Evolutionary conservation across 2,888 invertebrate species (phyloP), one percentile per base, ranked within the genome.

Genomic region (Keiferia lycopersicella): DNA sequence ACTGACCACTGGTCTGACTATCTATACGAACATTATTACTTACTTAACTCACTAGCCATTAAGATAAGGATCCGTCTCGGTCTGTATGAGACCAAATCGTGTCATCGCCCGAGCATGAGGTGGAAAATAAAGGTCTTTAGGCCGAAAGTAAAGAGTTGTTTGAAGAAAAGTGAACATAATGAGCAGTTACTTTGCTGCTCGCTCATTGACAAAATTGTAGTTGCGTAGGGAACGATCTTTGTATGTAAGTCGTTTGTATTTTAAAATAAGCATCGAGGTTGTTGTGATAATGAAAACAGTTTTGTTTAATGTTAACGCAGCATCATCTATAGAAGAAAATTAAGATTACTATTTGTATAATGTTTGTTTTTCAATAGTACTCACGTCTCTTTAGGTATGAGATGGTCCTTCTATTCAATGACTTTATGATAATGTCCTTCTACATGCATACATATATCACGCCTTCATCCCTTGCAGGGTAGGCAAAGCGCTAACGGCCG

Each of bases 1-100:
- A 8, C 34, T 41, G 41, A n/a, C 45, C n/a, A 45, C 45, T 45
- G 7, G 45, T n/a, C 16, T 16, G 3, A 45, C 3, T 45, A 16
- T 51, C 4, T 16, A 16, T 22, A 12, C 1, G 8, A 51, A 22
- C 10, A 34, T 34, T 34, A n/a, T 16, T 34, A 56, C 56, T 30
- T 30, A 41, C 50, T 53, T 51, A 18, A 61, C 50, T 41, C 60
- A 57, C 61, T 45, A 38, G 50, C 59, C 57, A 62, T 65, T 64
- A 65, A 65, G 67, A 65, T 67, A 20, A 26, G 12, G 8, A 62
- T 67, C 63, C 45, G 67, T 64, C 57, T 59, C 65, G 67, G 64
- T 67, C 67, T 64, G 65, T 2, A 64, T 64, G 57, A 38, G 57
- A 48, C 12, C 61, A 57, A 64, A 61, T 64, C 61, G 61, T 64